These are phyloP conservation scores for Acanthisitta chloris DNA, from an alignment of 2,113 vertebrate genomes.

Conservation along the genomic window DNA sequence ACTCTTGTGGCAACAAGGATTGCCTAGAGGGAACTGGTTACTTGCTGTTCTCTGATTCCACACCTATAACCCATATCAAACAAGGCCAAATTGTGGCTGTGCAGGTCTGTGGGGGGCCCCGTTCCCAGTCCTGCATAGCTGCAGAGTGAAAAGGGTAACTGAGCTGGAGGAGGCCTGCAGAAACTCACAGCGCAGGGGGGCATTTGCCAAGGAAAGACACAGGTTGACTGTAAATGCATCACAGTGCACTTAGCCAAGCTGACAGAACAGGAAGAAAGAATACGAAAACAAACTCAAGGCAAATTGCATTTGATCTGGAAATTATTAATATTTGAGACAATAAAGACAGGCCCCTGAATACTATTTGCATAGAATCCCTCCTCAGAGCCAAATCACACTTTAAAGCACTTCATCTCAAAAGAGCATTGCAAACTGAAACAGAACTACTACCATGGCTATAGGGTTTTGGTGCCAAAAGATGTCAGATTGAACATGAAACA, in stretches of 20 bases:
- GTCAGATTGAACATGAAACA: conserved; percentile 63
- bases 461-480: conserved; percentile 50
- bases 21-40: background rate
- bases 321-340: conserved; percentile 66
- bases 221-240: conserved; percentile 5
- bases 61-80: background rate
- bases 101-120: fast-evolving
- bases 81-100: background rate
- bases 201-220: background rate
- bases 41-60: background rate
- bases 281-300: background rate
- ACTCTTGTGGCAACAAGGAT: background rate
- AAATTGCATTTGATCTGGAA: conserved; percentile 54
- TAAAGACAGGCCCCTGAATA: conserved; percentile 34
- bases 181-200: background rate
- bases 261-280: background rate
- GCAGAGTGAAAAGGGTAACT: background rate
- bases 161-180: background rate
- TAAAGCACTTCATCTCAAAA: conserved; percentile 42
- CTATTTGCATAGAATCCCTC: conserved; percentile 33
- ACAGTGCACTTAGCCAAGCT: background rate
- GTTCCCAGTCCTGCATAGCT: fast-evolving
- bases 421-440: conserved; percentile 38
- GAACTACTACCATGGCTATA: conserved; percentile 38
- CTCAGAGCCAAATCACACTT: conserved; percentile 59